These are phyloP conservation scores for Orthonevra nobilis DNA, from an alignment of 2,888 invertebrate genomes.

Conservation along the genomic window DNA sequence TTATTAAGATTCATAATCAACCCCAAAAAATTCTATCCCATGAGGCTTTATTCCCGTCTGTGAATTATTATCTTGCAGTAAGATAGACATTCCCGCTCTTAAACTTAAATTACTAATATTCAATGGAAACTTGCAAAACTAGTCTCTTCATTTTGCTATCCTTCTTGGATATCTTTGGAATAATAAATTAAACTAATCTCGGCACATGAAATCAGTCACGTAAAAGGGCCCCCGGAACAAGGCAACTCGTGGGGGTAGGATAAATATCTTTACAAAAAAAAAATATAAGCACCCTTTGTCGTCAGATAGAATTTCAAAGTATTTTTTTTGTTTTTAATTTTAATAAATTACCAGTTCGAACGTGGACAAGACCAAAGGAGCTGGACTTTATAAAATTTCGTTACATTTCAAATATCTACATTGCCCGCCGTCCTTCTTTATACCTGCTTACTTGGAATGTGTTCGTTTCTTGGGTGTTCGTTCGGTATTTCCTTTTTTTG, in stretches of 20 bases:
- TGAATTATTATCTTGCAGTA: no score
- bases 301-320: slow-evolving; percentile 9
- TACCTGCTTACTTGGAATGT: slow-evolving; percentile 10
- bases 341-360: slow-evolving; percentile 12
- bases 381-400: neutral
- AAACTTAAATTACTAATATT: no score
- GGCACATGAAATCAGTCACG: slow-evolving; percentile 2
- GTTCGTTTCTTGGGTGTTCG: slow-evolving; percentile 12
- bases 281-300: neutral
- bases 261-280: no score
- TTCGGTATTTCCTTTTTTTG: neutral
- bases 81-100: no score
- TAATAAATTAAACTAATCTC: slow-evolving; percentile 2
- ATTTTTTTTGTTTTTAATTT: neutral
- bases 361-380: neutral
- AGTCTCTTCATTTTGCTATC: no score
- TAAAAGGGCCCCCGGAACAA: neutral
- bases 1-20: no score
- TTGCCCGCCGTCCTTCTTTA: neutral
- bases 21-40: no score
- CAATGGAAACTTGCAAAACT: no score
- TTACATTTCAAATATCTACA: neutral
- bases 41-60: no score
- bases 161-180: neutral
- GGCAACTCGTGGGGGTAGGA: no score